phyloP scores from a whole-genome alignment of 2,888 invertebrate genomes.

The Nysson spinosus region DNA sequence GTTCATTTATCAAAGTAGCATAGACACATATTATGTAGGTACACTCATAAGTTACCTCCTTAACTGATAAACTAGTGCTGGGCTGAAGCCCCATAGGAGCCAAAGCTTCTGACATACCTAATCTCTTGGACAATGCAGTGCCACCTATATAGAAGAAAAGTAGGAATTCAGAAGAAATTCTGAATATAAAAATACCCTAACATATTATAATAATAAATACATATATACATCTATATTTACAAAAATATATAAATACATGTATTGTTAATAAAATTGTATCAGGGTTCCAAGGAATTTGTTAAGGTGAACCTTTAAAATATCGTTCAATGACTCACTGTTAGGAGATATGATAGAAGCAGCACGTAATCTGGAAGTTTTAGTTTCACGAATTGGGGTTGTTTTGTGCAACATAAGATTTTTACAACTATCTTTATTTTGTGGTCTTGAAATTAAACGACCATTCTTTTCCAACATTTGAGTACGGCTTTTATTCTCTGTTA shows the following conservation, averaged over 20 bases:
- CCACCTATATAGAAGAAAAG: conserved; percentile 53
- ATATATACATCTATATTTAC: neutral
- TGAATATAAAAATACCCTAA: conserved; percentile 13
- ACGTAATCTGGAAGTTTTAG: conserved; percentile 67
- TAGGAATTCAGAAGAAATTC: too few relatives aligned
- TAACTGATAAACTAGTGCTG: conserved; percentile 49
- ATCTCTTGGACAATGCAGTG: conserved; percentile 49
- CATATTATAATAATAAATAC: neutral
- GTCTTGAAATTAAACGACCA: conserved; percentile 76
- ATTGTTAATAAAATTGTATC: too few relatives aligned
- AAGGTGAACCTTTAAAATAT: neutral
- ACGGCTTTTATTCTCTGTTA: conserved; percentile 45
- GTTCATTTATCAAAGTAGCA: neutral
- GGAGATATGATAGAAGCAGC: conserved; percentile 68
- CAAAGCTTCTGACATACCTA: conserved; percentile 48
- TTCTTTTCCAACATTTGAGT: conserved; percentile 65
- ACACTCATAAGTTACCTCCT: conserved; percentile 63
- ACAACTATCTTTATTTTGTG: conserved; percentile 57
- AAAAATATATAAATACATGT: too few relatives aligned
- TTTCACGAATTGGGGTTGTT: conserved; percentile 64
- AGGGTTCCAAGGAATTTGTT: too few relatives aligned
- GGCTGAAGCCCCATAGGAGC: conserved; percentile 50
- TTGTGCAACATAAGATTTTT: conserved; percentile 57
- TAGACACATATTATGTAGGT: neutral
- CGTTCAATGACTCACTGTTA: conserved; percentile 54